phyloP scores from a whole-genome alignment of 2,888 invertebrate genomes.

The Dichetophora obliterata region DNA sequence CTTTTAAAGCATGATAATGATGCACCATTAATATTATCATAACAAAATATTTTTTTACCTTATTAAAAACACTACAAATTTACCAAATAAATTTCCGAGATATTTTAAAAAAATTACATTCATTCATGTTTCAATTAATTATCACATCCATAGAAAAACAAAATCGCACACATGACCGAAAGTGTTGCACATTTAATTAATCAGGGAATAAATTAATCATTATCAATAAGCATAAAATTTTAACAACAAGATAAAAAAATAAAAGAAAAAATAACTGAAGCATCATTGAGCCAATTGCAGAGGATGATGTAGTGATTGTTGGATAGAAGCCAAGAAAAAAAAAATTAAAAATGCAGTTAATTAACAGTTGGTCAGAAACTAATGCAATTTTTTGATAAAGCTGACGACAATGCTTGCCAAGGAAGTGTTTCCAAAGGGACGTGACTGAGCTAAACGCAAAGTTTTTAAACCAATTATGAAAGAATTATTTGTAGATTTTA shows the following conservation, averaged over 20 bases:
- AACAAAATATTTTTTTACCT: too few species aligned
- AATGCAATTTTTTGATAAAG: neutral
- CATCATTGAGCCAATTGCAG: neutral
- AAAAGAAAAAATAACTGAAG: neutral
- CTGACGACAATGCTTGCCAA: neutral
- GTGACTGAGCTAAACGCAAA: neutral
- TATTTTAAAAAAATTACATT: neutral
- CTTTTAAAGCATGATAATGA: too few species aligned
- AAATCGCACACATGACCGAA: constrained; percentile 19
- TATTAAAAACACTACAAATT: neutral
- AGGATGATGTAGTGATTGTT: neutral
- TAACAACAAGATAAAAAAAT: neutral
- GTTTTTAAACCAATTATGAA: neutral
- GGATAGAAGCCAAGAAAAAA: constrained; percentile 23
- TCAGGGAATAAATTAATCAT: constrained; percentile 40
- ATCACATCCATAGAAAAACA: neutral
- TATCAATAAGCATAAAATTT: neutral
- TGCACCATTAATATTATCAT: too few species aligned
- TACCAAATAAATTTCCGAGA: neutral
- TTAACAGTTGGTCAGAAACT: neutral
- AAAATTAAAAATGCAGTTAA: constrained; percentile 10
- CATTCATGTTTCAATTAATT: neutral
- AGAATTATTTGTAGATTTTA: neutral
- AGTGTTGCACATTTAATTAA: constrained; percentile 38
- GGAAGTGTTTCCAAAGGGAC: neutral